phyloP scores from a whole-genome alignment of 2,888 invertebrate species.

The Amphipyra berbera region DNA sequence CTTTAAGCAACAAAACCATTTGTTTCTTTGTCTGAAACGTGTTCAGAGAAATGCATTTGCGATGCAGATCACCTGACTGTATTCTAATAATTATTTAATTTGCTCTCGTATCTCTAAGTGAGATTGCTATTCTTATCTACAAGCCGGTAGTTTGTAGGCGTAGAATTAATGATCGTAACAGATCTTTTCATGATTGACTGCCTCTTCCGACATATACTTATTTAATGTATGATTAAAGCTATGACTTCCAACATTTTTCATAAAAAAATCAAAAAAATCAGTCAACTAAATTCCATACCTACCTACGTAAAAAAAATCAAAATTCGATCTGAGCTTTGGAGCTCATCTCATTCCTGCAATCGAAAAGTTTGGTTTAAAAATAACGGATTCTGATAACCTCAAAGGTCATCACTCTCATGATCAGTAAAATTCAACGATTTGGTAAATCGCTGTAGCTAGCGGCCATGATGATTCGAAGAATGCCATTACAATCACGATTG shows the following conservation, averaged over 20 bases:
- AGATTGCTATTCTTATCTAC: constrained; percentile 13
- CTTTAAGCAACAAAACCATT: constrained; percentile 16
- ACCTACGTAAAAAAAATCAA: too few relatives aligned
- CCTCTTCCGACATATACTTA: neutral
- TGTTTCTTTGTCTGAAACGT: constrained; percentile 20
- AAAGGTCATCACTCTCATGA: constrained; percentile 13
- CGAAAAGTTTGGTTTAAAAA: too few relatives aligned
- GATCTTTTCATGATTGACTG: constrained; percentile 12
- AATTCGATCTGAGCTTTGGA: too few relatives aligned
- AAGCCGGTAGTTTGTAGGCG: constrained; percentile 5
- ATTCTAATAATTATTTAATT: constrained; percentile 21
- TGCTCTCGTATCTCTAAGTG: constrained; percentile 11
- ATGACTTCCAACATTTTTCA: constrained; percentile 1
- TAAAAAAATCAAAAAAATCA: too few relatives aligned
- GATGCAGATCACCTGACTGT: constrained; percentile 28
- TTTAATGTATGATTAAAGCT: constrained; percentile 10
- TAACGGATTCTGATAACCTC: neutral
- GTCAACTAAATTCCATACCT: too few relatives aligned
- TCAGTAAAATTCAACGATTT: neutral
- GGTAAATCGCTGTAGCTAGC: constrained; percentile 12
- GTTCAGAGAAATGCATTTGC: constrained; percentile 26
- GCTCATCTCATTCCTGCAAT: too few relatives aligned
- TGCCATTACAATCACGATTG: constrained; percentile 5
- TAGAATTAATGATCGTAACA: constrained; percentile 19
- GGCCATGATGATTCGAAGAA: neutral